Percentiles rank a stretch among this genome's conserved stretches.
These are phyloP conservation scores for Arizona elegans DNA, from an alignment of 2,113 vertebrate genomes.

Conservation along the genomic window DNA sequence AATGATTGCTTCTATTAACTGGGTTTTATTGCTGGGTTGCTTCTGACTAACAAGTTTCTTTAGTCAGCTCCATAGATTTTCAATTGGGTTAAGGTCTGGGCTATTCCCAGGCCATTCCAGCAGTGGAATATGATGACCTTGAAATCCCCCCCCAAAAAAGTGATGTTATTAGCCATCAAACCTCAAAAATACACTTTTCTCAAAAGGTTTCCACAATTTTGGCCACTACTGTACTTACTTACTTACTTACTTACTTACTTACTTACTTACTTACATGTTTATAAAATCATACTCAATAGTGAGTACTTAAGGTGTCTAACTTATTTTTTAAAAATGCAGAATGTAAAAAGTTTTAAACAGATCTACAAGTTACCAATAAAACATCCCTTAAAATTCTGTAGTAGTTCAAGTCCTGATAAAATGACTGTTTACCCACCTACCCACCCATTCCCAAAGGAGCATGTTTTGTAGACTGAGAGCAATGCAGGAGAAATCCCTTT, in stretches of 20 bases:
- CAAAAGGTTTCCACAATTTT: no score
- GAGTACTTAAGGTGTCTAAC: not conserved
- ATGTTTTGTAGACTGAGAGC: not conserved
- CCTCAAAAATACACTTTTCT: no score
- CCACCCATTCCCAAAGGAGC: not conserved
- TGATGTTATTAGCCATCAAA: no score
- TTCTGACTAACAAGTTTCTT: no score
- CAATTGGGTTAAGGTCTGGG: no score
- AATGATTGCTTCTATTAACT: no score
- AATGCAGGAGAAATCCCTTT: not conserved
- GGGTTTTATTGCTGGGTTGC: no score
- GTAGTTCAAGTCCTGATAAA: not conserved
- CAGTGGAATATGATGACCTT: no score
- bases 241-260: not conserved
- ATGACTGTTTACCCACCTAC: not conserved
- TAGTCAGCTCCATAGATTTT: no score
- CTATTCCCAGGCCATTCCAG: no score
- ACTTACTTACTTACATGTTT: not conserved
- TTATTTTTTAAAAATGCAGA: not conserved
- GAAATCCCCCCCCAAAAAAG: no score
- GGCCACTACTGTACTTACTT: not conserved
- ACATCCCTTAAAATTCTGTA: not conserved
- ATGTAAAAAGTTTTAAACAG: not conserved
- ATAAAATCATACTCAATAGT: not conserved
- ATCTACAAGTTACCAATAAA: not conserved